Evolutionary conservation across 2,888 invertebrate species (phyloP).

Genomic region (Hesperia comma): DNA sequence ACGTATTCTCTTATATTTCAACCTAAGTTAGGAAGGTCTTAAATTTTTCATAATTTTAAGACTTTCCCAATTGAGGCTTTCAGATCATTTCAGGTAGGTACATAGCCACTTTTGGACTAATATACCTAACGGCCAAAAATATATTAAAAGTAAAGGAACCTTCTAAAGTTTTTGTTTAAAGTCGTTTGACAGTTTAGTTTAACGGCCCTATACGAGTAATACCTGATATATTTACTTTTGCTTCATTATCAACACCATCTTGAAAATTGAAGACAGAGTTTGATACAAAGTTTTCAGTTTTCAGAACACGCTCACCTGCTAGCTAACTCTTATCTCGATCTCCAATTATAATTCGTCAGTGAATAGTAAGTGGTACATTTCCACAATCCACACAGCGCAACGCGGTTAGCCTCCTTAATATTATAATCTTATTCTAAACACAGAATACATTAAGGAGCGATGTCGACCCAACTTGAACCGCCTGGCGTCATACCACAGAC

Average conservation of each 20-base stretch:
- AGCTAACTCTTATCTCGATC: conserved; percentile 52
- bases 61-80: no score
- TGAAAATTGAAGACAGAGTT: conserved; percentile 10
- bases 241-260: not conserved
- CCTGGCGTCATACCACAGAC: conserved; percentile 42
- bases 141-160: no score
- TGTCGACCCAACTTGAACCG: conserved; percentile 54
- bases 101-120: no score
- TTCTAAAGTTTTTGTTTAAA: no score
- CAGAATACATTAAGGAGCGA: conserved; percentile 73
- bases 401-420: conserved; percentile 68
- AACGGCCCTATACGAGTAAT: no score
- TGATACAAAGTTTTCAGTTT: conserved; percentile 27
- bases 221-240: no score
- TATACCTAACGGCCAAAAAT: no score
- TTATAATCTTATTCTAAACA: conserved; percentile 82
- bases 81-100: no score
- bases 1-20: no score
- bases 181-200: no score
- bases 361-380: conserved; percentile 54
- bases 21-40: no score
- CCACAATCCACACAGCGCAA: conserved; percentile 49
- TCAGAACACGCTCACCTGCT: conserved; percentile 42
- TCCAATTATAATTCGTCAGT: conserved; percentile 74
- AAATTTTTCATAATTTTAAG: no score